Base-by-base conservation (phyloP, 2,113 vertebrate species). In the Lynx canadensis region DNA sequence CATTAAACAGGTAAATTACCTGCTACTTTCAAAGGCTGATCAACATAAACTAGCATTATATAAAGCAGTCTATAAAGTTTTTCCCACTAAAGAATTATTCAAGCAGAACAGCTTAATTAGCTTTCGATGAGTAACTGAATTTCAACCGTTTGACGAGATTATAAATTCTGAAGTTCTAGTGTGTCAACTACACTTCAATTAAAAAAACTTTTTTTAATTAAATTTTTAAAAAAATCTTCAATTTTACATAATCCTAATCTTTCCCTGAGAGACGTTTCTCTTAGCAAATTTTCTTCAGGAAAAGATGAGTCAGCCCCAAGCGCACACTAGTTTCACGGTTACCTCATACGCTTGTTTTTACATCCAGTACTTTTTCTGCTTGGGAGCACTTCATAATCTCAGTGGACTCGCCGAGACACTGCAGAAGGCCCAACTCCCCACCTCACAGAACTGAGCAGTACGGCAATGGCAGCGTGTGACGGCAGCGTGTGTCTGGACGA, bases 281-380 rank as follows among this genome's bases (percentile, higher is more conserved):
- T 19, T 48, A 69, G 33, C 73, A 65, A 73, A 50, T n/a, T 38
- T 93, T 91, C 88, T 78, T 65, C 48, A 71, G 50, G 69, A 93
- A 89, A 96, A 96, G 27, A 83, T 80, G 68, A 80, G 48, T 89
- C 66, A 94, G 36, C 71, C 76, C 93, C 96, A 95, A 96, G 74
- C 8, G 33, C n/a, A 76, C 31, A 7, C 57, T 48, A 52, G 48
- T 45, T 89, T 89, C 86, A 88, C 0, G 57, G 71, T 78, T 93
- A n/a, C 6, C 79, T 45, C 45, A 95, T 19, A 48, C 4, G 48
- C 41, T 65, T 63, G 38, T 36, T 48, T 89, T 94, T 33, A 60
- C 16, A 84, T 38, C 60, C 11, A 69, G 25, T n/a, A 52, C 66
- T 93, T 89, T n/a, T 78, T 82, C 81, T 95, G 93, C 3, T 36